Evolutionary conservation across 2,113 vertebrate genomes (phyloP).

Genomic region (Thryonomys swinderianus): DNA sequence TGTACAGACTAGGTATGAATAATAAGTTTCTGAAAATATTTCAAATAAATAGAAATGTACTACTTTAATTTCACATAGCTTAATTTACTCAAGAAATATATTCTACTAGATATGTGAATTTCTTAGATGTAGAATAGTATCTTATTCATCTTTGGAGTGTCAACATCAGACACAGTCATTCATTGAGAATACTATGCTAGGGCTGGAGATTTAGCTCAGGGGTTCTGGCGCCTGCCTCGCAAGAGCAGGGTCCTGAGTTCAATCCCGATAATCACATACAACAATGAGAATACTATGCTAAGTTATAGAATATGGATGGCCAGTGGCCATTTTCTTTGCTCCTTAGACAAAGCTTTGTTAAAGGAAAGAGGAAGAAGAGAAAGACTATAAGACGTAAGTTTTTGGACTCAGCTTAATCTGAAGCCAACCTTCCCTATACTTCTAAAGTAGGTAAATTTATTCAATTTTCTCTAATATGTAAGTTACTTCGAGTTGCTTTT

Average conservation of each 20-base stretch:
- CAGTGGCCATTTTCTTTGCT: not conserved
- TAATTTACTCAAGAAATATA: conserved; percentile 28
- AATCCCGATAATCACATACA: too few species aligned
- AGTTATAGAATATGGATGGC: not conserved
- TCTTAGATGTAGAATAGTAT: not conserved
- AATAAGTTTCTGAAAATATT: not conserved
- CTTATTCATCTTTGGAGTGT: not conserved
- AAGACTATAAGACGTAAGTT: not conserved
- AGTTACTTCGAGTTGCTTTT: not conserved
- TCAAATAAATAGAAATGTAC: not conserved
- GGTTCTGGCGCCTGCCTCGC: too few species aligned
- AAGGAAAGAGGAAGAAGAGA: not conserved
- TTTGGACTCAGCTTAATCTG: not conserved
- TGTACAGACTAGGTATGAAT: not conserved
- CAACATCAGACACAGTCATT: not conserved
- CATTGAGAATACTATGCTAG: not conserved
- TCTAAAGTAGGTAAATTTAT: conserved; percentile 17
- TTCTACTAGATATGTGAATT: not conserved
- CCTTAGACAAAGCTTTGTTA: not conserved
- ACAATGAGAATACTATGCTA: not conserved
- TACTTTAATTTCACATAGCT: not conserved
- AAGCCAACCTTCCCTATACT: not conserved
- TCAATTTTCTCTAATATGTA: not conserved
- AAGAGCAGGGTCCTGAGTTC: too few species aligned
- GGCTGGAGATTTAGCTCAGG: too few species aligned